These are phyloP conservation scores for Hydractinia symbiolongicarpus DNA, from an alignment of 30 jellyfish, hydroid and myxozoan species.

Conservation along the genomic window DNA sequence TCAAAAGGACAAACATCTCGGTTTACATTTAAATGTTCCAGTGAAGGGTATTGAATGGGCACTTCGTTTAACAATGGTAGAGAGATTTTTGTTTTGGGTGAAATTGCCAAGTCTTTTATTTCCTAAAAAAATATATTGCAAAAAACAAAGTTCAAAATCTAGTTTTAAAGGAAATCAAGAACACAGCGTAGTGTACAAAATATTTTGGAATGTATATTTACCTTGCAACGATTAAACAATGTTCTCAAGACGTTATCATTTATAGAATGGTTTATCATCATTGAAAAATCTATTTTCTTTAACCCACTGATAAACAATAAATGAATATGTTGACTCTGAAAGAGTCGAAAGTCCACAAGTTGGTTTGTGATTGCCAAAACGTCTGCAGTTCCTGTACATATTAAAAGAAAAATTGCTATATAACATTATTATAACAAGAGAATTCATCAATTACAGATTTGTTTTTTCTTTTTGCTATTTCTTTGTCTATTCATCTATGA, in stretches of 20 bases:
- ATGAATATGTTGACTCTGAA: constrained; percentile 4
- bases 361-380: background rate
- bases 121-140: background rate
- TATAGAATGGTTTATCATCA: background rate
- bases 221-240: constrained; percentile 11
- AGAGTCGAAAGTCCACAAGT: background rate
- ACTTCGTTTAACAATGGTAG: background rate
- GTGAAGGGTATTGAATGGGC: background rate
- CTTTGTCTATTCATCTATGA: no score
- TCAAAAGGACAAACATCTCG: background rate
- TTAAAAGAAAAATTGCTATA: background rate
- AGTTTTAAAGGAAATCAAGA: background rate
- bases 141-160: background rate
- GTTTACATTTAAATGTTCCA: background rate
- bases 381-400: background rate
- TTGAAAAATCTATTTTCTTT: background rate
- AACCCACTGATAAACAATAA: background rate
- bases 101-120: background rate
- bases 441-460: no score
- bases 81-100: background rate
- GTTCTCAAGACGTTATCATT: background rate
- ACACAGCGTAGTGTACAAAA: background rate
- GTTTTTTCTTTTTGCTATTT: no score
- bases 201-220: background rate
- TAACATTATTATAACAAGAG: background rate